Conservation (phyloP, 2,888 invertebrate genomes). For the Drosophila koepferae region DNA sequence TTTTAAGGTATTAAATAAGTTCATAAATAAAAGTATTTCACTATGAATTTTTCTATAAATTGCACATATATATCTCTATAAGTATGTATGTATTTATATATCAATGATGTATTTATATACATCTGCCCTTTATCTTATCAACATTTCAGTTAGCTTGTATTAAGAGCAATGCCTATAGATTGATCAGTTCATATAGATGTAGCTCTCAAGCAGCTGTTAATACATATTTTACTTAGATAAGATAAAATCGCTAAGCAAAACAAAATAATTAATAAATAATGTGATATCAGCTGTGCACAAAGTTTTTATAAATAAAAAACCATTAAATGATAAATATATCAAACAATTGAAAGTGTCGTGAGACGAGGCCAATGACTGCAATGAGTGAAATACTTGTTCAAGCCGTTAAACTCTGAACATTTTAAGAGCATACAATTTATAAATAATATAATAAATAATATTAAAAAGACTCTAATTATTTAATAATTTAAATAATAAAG, state of each 20-base stretch:
- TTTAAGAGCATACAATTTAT: no score
- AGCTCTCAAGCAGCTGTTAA: background rate
- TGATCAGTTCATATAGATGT: slow-evolving; percentile 1
- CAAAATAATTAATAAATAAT: background rate
- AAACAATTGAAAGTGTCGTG: background rate
- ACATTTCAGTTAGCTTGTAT: background rate
- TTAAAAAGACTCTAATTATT: no score
- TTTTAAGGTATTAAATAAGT: no score
- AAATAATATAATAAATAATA: no score
- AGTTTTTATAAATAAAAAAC: background rate
- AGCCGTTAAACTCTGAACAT: no score
- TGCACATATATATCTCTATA: no score
- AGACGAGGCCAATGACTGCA: background rate
- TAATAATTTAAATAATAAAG: no score
- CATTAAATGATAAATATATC: background rate
- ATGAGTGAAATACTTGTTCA: background rate
- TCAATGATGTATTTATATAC: no score
- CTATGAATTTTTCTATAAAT: no score
- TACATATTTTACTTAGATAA: background rate
- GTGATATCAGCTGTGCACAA: background rate
- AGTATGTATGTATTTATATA: no score
- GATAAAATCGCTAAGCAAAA: background rate
- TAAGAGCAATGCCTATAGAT: background rate
- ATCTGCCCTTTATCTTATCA: slow-evolving; percentile 13
- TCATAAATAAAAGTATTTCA: background rate